Base-by-base conservation (phyloP, 1,140 invertebrate genomes). In the Cyclina sinensis region DNA sequence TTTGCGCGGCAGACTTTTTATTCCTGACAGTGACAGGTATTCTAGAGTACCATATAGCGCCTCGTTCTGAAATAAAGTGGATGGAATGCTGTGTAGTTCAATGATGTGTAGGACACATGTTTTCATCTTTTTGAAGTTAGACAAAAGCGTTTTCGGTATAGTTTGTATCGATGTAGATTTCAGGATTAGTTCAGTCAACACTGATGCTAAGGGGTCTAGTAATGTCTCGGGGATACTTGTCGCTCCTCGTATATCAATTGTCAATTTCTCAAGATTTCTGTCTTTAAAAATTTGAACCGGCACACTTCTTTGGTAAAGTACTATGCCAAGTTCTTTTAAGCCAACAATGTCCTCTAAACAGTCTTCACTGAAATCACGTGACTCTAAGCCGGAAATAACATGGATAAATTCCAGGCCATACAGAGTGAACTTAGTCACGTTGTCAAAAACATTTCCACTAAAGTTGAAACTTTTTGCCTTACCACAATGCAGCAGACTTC, bases 401-500 rank as follows among this genome's bases (percentile, higher is more conserved):
- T 27, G 39, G 0, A 59, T 84, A 35, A 35, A 70, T 43, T 84
- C 57, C 39, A 84, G 65, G 12, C 81, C 81, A 24, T 84, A 68
- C 18, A 84, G 9, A 0, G 65, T 48, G 21, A 32, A 32, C 7
- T 51, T 35, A 3, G 32, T 32, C 14, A 84, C 46, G 18, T 9
- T 21, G 21, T 70, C 30, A 32, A 84, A 30, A 32, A 27, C 12
- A 73, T 84, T 70, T 21, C 81, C 24, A 21, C 57, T 70, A 24
- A 84, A 59, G 30, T 84, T 54, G 0, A 84, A 18, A 73, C 81
- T 84, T n/a, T 43, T 24, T 21, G 39, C 21, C 30, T 51, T 73
- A 16, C 46, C 39, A 73, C 81, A 84, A 35, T 3, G 14, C 0
- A 39, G 39, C 11, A 84, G 46, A 18, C 24, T 14, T 32, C 39